These are phyloP conservation scores for Pseudococcus viburni DNA, from an alignment of 2,888 invertebrate species.

Conservation along the genomic window DNA sequence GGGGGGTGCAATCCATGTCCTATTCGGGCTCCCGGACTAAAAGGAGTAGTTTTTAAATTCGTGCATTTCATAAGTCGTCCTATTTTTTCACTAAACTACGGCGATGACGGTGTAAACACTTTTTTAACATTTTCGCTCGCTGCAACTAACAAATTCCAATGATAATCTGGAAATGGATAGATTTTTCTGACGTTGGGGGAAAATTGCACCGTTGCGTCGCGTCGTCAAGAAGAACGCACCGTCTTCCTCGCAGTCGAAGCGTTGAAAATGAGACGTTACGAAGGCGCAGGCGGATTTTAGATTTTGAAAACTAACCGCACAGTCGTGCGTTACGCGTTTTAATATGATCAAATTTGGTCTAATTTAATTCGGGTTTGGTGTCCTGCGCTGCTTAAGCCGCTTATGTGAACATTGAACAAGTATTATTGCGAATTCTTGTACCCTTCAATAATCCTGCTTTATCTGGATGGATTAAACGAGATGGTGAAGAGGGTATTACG, in stretches of 20 bases:
- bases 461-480: constrained; percentile 27
- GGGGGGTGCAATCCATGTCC: no score
- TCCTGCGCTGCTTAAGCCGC: constrained; percentile 11
- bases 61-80: no score
- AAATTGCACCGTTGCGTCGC: background rate
- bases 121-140: background rate
- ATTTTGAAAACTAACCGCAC: constrained; percentile 18
- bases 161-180: background rate
- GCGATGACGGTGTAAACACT: no score
- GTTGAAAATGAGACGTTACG: background rate
- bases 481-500: constrained; percentile 20
- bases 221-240: background rate
- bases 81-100: no score
- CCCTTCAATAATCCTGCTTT: constrained; percentile 31
- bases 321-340: background rate
- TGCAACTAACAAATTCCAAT: background rate
- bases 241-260: background rate
- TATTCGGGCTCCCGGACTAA: no score
- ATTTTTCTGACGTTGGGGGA: background rate
- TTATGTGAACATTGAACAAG: constrained; percentile 37
- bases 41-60: no score
- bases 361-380: constrained; percentile 24
- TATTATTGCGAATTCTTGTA: constrained; percentile 41
- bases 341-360: constrained; percentile 36
- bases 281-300: constrained; percentile 4